phyloP scores from a whole-genome alignment of 2,888 invertebrate species.

The Heliconius aoede region DNA sequence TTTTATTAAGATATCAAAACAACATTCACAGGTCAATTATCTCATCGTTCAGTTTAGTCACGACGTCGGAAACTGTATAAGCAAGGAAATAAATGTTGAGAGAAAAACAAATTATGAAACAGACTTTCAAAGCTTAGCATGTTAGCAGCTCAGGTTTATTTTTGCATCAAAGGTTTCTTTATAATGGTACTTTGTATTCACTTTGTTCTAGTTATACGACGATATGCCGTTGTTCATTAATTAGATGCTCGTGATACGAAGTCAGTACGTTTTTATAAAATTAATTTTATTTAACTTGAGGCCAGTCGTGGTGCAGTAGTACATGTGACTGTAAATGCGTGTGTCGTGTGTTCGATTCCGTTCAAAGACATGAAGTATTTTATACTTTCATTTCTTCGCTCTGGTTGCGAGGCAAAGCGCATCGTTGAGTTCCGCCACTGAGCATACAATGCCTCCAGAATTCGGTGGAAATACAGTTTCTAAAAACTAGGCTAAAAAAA shows the following conservation, averaged over 20 bases:
- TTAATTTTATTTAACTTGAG: too few relatives aligned
- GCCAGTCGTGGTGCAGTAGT: too few relatives aligned
- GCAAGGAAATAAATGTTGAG: constrained; percentile 17
- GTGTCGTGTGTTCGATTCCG: too few relatives aligned
- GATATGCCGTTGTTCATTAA: neutral
- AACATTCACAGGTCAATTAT: constrained; percentile 43
- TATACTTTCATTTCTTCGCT: too few relatives aligned
- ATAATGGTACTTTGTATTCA: neutral
- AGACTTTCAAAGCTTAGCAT: constrained; percentile 24
- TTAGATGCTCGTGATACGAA: neutral
- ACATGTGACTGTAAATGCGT: too few relatives aligned
- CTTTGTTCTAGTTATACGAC: neutral
- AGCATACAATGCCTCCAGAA: too few relatives aligned
- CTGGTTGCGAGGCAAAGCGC: too few relatives aligned
- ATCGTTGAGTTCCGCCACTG: too few relatives aligned
- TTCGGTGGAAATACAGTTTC: too few relatives aligned
- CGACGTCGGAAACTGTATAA: constrained; percentile 23
- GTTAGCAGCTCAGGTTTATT: constrained; percentile 14
- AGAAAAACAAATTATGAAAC: constrained; percentile 45
- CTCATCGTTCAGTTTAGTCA: constrained; percentile 30
- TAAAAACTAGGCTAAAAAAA: too few relatives aligned
- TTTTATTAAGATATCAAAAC: constrained; percentile 11
- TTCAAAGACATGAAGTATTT: too few relatives aligned
- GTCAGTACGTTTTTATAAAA: too few relatives aligned
- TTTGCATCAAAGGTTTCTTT: neutral